Evolutionary conservation across 2,888 invertebrate species (phyloP), one percentile per base, ranked within the genome.

Genomic region (Scelioninae gen. 2): DNA sequence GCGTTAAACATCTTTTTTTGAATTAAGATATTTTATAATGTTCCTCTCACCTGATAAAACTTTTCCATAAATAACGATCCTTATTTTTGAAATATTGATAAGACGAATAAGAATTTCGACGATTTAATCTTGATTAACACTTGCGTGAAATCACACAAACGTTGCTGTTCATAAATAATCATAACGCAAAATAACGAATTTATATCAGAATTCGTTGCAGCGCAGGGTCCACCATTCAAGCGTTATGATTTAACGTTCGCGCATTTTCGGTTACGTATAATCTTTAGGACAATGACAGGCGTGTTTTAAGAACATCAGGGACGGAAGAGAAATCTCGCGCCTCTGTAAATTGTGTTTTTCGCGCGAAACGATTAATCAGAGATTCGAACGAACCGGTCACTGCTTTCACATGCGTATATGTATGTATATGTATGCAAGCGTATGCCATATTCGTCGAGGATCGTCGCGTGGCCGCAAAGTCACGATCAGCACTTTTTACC

Each of bases 311-410:
- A 58, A 11, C 55, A 65, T 61, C 46, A 65, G 46, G 60, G 53
- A 71, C 64, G 60, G 60, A 65, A 78, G 81, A 80, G 80, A 80
- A 80, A 80, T 79, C 78, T 78, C 76, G 69, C 80, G 78, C 76
- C 75, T 71, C 65, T 67, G 79, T 80, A 81, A 75, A 80, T 80
- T 80, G 80, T 81, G 75, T 75, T 80, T 78, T 78, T 70, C 77
- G 76, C 79, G 77, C 74, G 78, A 73, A 78, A 72, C 76, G 65
- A 74, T 73, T 73, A 76, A 73, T 76, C 75, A 76, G 75, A 67
- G 75, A 73, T 76, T 64, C 73, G 68, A 76, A 74, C 73, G 68
- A 76, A 74, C 64, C 76, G 73, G 73, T 74, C 76, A 74, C 67
- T 72, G 74, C 76, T 74, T 76, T 76, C 74, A 74, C 74, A 65